These are phyloP conservation scores for Lagorchestes hirsutus DNA, from an alignment of 2,797 vertebrate genomes.

Conservation along the genomic window DNA sequence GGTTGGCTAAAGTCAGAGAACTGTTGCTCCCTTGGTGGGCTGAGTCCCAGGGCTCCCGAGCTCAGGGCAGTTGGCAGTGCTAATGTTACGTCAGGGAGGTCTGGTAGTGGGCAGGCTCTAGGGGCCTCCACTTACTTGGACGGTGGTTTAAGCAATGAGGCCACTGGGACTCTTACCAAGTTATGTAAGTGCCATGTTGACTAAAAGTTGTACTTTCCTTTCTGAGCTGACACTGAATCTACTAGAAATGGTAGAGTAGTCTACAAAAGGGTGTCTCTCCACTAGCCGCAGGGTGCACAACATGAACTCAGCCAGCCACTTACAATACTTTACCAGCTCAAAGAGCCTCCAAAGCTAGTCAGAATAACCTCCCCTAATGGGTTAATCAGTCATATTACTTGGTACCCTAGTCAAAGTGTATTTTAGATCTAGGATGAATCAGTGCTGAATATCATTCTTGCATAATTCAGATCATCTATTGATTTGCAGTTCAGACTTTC, in stretches of 20 bases:
- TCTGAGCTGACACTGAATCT: not conserved
- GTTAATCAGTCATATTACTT: conserved; percentile 27
- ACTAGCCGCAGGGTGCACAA: not conserved
- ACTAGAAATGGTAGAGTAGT: not conserved
- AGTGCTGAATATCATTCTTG: conserved; percentile 12
- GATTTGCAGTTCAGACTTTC: conserved; percentile 44
- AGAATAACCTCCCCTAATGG: not conserved
- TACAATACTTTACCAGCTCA: conserved; percentile 9
- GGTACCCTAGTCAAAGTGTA: not conserved
- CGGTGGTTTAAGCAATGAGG: conserved; percentile 38
- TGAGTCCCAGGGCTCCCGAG: not conserved
- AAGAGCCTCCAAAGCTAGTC: conserved; percentile 15
- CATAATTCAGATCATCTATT: conserved; percentile 36
- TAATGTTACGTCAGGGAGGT: not conserved
- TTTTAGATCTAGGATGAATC: conserved; percentile 16
- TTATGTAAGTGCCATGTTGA: not conserved
- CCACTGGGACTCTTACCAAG: conserved; percentile 23
- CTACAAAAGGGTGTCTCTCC: not conserved
- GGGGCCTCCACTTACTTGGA: not conserved
- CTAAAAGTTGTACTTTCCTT: not conserved
- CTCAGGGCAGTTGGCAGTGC: not conserved
- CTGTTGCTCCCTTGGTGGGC: not conserved
- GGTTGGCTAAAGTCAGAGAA: not conserved
- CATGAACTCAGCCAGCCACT: conserved; percentile 17
- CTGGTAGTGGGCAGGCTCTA: not conserved